Conservation (phyloP, 2,888 invertebrate genomes). For the Scelioninae gen. 1 region DNA sequence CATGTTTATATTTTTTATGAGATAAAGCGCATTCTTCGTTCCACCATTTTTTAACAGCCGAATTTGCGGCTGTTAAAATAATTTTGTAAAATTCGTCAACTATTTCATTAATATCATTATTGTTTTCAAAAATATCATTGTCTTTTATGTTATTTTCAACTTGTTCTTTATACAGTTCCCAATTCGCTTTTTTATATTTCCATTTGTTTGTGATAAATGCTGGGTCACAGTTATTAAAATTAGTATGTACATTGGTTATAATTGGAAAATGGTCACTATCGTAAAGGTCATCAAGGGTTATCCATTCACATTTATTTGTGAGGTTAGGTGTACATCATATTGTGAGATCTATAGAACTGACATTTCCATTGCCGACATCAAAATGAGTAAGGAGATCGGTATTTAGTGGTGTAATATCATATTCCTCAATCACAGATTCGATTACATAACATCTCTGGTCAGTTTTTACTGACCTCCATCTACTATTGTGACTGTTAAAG, state of each 20-base stretch:
- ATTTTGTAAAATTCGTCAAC: too few species aligned
- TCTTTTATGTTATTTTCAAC: slow-evolving; percentile 11
- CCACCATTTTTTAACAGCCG: slow-evolving; percentile 71
- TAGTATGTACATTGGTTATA: neutral
- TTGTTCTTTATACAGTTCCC: slow-evolving; percentile 38
- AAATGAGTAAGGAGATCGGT: too few species aligned
- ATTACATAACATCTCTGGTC: too few species aligned
- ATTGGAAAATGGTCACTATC: slow-evolving; percentile 64
- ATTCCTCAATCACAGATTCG: too few species aligned
- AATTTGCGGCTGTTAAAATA: slow-evolving; percentile 48
- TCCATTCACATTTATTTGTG: too few species aligned
- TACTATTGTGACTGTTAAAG: too few species aligned
- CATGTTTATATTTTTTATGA: slow-evolving; percentile 16
- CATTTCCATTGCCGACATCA: slow-evolving; percentile 7
- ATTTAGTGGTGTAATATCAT: too few species aligned
- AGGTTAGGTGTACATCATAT: neutral
- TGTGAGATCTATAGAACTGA: too few species aligned
- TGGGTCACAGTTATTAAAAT: neutral
- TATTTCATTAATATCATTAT: neutral
- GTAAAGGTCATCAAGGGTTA: slow-evolving; percentile 18
- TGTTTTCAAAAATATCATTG: neutral
- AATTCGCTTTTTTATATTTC: slow-evolving; percentile 67
- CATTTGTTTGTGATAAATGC: slow-evolving; percentile 18
- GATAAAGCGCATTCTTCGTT: slow-evolving; percentile 52
- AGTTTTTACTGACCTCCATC: too few species aligned